Conservation (phyloP, 2,113 vertebrate species). For the Glaucidium brasilianum region DNA sequence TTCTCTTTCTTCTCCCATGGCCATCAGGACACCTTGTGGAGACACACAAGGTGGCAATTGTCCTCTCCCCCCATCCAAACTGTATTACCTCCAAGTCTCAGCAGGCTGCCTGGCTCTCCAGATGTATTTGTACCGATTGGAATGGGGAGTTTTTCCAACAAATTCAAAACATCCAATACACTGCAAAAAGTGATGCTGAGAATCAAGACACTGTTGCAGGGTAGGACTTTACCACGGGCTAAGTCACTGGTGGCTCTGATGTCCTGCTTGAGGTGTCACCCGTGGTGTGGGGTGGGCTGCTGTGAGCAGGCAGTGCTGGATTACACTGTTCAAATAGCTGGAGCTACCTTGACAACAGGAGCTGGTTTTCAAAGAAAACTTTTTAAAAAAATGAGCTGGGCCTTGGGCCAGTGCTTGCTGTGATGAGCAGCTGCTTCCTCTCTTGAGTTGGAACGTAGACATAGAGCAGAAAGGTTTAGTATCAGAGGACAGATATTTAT, state of each 20-base stretch:
- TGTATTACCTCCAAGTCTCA: background rate
- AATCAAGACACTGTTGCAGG: background rate
- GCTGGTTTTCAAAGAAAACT: background rate
- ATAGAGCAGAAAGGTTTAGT: background rate
- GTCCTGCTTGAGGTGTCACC: background rate
- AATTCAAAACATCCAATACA: background rate
- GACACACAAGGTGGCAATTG: background rate
- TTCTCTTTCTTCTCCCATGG: background rate
- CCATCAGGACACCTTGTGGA: background rate
- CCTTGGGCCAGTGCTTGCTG: background rate
- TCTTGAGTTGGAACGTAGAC: background rate
- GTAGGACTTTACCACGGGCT: background rate
- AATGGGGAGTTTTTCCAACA: background rate
- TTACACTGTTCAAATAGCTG: background rate
- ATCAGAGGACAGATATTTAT: background rate
- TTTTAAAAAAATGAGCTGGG: background rate
- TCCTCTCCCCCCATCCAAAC: background rate
- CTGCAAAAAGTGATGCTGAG: background rate
- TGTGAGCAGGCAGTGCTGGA: too few relatives aligned
- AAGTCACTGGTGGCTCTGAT: background rate
- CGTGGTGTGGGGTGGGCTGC: background rate
- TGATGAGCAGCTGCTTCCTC: background rate
- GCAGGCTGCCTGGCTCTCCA: background rate
- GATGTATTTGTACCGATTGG: background rate
- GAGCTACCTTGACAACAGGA: background rate